Percentiles rank a stretch among this genome's conserved stretches.
Evolutionary conservation across 2,113 vertebrate species (phyloP).

Genomic region (Pterocles orientalis): DNA sequence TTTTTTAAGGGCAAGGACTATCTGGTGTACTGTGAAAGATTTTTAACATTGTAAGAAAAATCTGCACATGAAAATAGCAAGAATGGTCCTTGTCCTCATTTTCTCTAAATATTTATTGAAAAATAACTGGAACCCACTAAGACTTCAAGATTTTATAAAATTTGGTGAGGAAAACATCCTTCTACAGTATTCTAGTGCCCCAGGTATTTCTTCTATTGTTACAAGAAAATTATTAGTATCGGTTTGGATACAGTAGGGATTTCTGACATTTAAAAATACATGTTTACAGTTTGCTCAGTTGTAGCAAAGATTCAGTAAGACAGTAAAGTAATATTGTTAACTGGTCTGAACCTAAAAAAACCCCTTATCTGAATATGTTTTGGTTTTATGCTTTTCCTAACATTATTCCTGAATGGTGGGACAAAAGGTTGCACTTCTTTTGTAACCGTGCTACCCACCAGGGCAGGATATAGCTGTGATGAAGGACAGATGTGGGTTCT

Average conservation of each 20-base stretch:
- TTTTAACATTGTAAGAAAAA: not conserved
- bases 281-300: not conserved
- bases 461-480: not conserved
- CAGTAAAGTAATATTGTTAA: not conserved
- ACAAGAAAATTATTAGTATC: not conserved
- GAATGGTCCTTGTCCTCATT: not conserved
- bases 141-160: not conserved
- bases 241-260: not conserved
- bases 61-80: not conserved
- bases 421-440: not conserved
- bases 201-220: not conserved
- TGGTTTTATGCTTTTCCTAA: not conserved
- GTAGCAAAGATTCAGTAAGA: not conserved
- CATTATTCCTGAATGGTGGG: not conserved
- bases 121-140: not conserved
- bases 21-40: not conserved
- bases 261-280: not conserved
- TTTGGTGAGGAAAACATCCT: not conserved
- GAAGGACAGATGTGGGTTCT: not conserved
- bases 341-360: not conserved
- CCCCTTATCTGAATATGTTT: not conserved
- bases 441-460: not conserved
- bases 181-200: not conserved
- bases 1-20: not conserved
- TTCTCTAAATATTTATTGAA: not conserved